phyloP scores from a whole-genome alignment of 2,797 vertebrate species.

The Sciaenops ocellatus region DNA sequence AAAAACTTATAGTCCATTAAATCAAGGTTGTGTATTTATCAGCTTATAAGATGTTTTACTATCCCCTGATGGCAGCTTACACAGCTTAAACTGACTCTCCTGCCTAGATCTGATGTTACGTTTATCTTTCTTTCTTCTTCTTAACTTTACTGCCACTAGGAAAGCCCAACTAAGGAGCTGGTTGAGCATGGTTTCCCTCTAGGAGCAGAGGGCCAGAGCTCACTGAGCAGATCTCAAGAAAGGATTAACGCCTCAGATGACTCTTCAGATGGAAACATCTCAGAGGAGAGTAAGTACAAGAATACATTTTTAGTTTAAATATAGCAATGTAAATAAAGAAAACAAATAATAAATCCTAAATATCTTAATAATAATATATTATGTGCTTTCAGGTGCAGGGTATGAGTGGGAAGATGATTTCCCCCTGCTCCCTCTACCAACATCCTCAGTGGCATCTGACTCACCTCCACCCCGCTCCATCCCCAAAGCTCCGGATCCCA shows the following conservation, averaged over 20 bases:
- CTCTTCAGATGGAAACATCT: slow-evolving; percentile 84
- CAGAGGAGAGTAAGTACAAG: slow-evolving; percentile 87
- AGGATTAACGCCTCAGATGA: slow-evolving; percentile 76
- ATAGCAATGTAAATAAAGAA: not conserved
- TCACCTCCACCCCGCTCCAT: slow-evolving; percentile 56
- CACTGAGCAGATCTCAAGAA: slow-evolving; percentile 65
- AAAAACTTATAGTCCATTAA: too few species aligned
- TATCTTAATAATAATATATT: accelerated
- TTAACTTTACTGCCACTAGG: slow-evolving; percentile 78
- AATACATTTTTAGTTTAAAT: not conserved
- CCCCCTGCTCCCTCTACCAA: slow-evolving; percentile 85
- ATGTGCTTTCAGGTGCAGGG: slow-evolving; percentile 80
- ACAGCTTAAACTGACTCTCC: not conserved
- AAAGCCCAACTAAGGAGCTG: slow-evolving; percentile 94
- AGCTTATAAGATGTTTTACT: not conserved
- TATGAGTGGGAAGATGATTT: slow-evolving; percentile 93
- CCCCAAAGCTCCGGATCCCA: slow-evolving; percentile 72
- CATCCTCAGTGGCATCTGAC: slow-evolving; percentile 75
- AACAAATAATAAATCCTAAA: not conserved
- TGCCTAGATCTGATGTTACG: not conserved
- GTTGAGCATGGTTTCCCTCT: slow-evolving; percentile 86
- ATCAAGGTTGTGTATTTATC: not conserved
- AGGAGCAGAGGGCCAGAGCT: slow-evolving; percentile 71
- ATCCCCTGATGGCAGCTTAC: not conserved
- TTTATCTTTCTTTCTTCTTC: not conserved